phyloP scores from a whole-genome alignment of 2,888 invertebrate species.

The Agrochola litura region DNA sequence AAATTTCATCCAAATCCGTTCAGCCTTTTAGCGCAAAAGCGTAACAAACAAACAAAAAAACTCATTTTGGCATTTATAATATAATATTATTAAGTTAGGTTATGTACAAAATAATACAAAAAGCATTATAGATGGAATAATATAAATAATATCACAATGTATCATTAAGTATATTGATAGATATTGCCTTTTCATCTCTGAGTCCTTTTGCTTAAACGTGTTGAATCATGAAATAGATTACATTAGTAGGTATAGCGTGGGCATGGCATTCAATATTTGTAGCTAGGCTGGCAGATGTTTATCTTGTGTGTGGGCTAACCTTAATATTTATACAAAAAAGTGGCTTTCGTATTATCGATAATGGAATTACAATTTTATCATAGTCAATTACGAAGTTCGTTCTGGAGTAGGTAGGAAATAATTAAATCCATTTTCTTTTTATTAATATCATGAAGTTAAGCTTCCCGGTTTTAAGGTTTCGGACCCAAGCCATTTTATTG shows the following conservation, averaged over 20 bases:
- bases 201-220: not conserved
- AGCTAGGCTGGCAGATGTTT: conserved; percentile 1
- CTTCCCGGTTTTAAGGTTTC: not conserved
- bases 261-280: conserved; percentile 21
- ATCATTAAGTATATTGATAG: conserved; percentile 1
- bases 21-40: too few species aligned
- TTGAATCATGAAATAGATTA: conserved; percentile 14
- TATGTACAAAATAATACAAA: too few species aligned
- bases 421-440: not conserved
- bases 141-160: not conserved
- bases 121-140: not conserved
- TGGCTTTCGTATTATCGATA: not conserved
- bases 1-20: too few species aligned
- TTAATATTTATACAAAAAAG: not conserved
- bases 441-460: not conserved
- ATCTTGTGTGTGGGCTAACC: not conserved
- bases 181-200: conserved; percentile 2
- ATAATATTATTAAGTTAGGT: too few species aligned
- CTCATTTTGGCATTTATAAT: too few species aligned
- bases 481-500: not conserved
- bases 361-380: conserved; percentile 3
- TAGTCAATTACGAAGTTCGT: conserved; percentile 2
- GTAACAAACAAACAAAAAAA: too few species aligned
- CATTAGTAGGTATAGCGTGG: conserved; percentile 1
- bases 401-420: not conserved